Evolutionary conservation across 2,888 invertebrate species (phyloP), one percentile per base, ranked within the genome.

Genomic region (Endomychus coccineus): DNA sequence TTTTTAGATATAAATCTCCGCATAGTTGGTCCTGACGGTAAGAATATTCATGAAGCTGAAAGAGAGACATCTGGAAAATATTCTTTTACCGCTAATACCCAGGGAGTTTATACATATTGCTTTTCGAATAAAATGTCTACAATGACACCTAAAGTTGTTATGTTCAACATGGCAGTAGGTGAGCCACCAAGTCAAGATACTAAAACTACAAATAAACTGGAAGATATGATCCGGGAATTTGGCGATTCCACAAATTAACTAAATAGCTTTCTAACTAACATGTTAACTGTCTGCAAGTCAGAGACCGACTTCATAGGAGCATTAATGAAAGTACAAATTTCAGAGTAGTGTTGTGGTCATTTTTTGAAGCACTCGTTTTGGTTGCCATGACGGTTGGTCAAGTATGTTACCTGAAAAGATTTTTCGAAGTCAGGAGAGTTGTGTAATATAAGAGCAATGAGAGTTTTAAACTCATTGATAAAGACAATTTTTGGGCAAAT

Each of bases 251-350:
- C n/a, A n/a, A n/a, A n/a, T n/a, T n/a, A n/a, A n/a, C n/a, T n/a
- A n/a, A n/a, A n/a, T n/a, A n/a, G n/a, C n/a, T n/a, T n/a, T n/a
- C n/a, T n/a, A n/a, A n/a, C n/a, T n/a, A n/a, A n/a, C n/a, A n/a
- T n/a, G n/a, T n/a, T n/a, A n/a, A n/a, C n/a, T n/a, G n/a, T n/a
- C 97, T 98, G 96, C 91, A 94, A 74, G 89, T 97, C 3, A 77
- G 98, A 41, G 98, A 98, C 62, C 77, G 92, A 55, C 95, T 95
- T 56, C 98, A 99, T 68, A 79, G 96, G 48, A 78, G 86, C 28
- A 96, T 99, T 54, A 99, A 97, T 61, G 98, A 99, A 66, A 96
- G 86, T 70, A 99, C 98, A 40, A 99, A 99, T 70, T 94, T 91
- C 1, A 77, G 96, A 16, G 97, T 98, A 7, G 95, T 97, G 1